phyloP scores from a whole-genome alignment of 1,140 invertebrate genomes.

The Anoplolepis gracilipes region DNA sequence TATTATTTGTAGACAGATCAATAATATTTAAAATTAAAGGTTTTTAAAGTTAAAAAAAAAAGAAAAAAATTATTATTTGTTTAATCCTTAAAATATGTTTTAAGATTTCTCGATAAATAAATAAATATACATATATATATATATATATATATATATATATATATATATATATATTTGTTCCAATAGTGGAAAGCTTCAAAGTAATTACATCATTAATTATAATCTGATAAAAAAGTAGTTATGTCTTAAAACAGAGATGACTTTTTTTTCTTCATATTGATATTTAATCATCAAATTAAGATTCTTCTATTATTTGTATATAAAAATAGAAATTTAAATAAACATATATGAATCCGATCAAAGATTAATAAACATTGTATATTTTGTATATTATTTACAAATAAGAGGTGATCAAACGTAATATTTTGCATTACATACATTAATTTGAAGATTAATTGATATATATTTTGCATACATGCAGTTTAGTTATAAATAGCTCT shows the following conservation, averaged over 20 bases:
- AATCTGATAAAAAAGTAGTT: too few relatives aligned
- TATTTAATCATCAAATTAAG: background rate
- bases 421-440: background rate
- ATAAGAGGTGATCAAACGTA: background rate
- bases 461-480: conserved; percentile 5
- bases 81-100: too few relatives aligned
- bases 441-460: conserved; percentile 10
- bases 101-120: too few relatives aligned
- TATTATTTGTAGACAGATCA: too few relatives aligned
- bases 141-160: too few relatives aligned
- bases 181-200: background rate
- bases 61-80: too few relatives aligned
- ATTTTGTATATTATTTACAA: background rate
- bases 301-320: background rate
- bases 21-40: too few relatives aligned
- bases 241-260: background rate
- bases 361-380: background rate
- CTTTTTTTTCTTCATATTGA: background rate
- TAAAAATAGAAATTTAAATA: background rate
- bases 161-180: too few relatives aligned
- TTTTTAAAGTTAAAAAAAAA: too few relatives aligned
- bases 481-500: conserved; percentile 37
- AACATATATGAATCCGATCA: background rate
- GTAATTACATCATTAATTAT: background rate
- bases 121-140: too few relatives aligned